These are phyloP conservation scores for Metaphire vulgaris DNA, from an alignment of 1,140 invertebrate species.

Conservation along the genomic window DNA sequence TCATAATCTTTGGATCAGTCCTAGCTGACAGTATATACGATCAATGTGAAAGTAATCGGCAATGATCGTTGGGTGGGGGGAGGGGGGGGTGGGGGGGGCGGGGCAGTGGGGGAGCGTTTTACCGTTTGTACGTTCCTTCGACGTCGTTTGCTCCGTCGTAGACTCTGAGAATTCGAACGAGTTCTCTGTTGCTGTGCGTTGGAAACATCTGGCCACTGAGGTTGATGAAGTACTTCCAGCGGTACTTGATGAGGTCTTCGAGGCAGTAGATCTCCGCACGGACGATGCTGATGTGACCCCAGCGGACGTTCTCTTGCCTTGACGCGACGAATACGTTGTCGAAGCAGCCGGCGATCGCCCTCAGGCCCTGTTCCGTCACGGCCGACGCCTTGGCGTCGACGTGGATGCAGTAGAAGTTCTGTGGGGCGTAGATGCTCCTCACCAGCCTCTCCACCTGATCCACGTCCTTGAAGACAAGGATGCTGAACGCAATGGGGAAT, in stretches of 20 bases:
- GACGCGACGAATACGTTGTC: conserved; percentile 42
- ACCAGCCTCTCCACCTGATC: conserved; percentile 36
- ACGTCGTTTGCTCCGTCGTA: conserved; percentile 32
- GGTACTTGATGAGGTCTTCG: conserved; percentile 33
- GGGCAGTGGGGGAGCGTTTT: not conserved
- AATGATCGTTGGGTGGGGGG: too few relatives aligned
- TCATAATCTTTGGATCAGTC: not conserved
- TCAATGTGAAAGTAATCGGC: not conserved
- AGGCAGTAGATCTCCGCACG: conserved; percentile 40
- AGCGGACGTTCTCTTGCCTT: conserved; percentile 32
- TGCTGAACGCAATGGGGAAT: conserved; percentile 29
- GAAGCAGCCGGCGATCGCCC: conserved; percentile 35
- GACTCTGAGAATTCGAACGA: conserved; percentile 27
- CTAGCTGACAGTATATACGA: not conserved
- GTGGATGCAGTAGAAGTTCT: conserved; percentile 47
- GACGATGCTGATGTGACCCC: conserved; percentile 34
- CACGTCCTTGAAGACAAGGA: conserved; percentile 24
- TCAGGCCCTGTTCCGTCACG: not conserved
- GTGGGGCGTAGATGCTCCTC: conserved; percentile 41
- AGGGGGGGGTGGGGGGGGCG: too few relatives aligned
- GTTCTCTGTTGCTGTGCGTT: conserved; percentile 26
- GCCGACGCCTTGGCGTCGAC: conserved; percentile 36
- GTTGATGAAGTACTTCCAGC: conserved; percentile 32
- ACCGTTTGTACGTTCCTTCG: conserved; percentile 26
- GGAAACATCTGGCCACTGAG: conserved; percentile 31